A percentile compares a stretch with the other conserved stretches of the same genome.
These are phyloP conservation scores for Cyanistes caeruleus DNA, from an alignment of 2,113 vertebrate genomes.

Conservation along the genomic window DNA sequence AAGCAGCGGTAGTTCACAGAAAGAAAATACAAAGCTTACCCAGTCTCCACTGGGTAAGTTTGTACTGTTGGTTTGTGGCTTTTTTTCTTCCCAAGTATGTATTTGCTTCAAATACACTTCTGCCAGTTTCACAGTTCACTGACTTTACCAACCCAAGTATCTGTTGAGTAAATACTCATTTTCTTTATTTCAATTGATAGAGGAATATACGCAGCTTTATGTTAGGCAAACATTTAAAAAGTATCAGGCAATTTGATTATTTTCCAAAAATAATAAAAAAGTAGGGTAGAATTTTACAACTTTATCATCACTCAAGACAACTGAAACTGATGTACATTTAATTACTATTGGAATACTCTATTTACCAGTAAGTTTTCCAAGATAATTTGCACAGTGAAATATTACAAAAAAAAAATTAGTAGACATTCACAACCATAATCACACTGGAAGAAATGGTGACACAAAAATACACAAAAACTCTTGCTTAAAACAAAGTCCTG, in stretches of 20 bases:
- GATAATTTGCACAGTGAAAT: background rate
- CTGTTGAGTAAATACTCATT: background rate
- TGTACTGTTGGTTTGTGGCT: background rate
- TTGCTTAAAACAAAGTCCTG: background rate
- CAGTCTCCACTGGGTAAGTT: background rate
- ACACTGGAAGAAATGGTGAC: background rate
- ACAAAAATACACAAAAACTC: background rate
- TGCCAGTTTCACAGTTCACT: background rate
- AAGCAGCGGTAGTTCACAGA: background rate
- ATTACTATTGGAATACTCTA: background rate
- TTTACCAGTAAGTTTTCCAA: background rate
- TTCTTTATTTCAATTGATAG: background rate
- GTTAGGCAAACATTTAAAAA: background rate
- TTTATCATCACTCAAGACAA: background rate
- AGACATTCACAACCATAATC: background rate
- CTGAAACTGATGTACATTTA: background rate
- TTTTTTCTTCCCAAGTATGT: background rate
- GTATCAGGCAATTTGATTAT: background rate
- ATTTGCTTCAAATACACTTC: background rate
- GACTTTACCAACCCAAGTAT: background rate
- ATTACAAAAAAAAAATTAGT: background rate
- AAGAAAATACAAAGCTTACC: background rate
- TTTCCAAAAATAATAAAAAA: background rate
- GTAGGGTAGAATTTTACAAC: background rate
- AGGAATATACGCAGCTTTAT: background rate